Base-by-base conservation (phyloP, 37 sponge, comb jelly and placozoan species). In the Spongilla lacustris region DNA sequence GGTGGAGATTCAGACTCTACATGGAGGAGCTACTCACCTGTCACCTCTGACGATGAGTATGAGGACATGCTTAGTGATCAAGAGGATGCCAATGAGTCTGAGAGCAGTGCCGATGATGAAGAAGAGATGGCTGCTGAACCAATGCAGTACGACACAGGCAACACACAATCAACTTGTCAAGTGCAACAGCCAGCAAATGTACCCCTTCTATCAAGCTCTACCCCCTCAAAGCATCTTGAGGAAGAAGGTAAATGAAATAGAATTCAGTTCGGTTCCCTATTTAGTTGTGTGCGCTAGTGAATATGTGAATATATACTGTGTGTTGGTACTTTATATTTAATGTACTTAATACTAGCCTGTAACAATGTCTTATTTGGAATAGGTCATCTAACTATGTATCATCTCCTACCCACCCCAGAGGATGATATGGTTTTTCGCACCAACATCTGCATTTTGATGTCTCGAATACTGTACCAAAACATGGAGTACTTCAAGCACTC, bases 351-450 rank as follows among this genome's bases (percentile, higher is more conserved):
- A 58, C 58, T 58, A 58, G 58, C 46, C 46, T 46, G 46, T 58
- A 58, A 58, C 58, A 58, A 58, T 58, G 58, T 58, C 58, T 58
- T 58, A 58, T 58, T 58, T 58, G 19, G 19, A 58, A 58, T 58
- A 58, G 58, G 58, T 58, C 58, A 58, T 58, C 58, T 58, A 58
- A 58, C 80, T 50, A 66, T 79, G 28, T 79, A 36, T 36, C 50
- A 46, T 50, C 26, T 85, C 21, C 85, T 85, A 23, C 85, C 85
- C 58, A 36, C 85, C 26, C n/a, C 36, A 35, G 78, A 85, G 41
- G 85, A 85, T 58, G 58, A 58, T 58, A 58, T 14, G 58, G 58
- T 17, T 58, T 26, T 85, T 21, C 78, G 69, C 6, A 36, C 26
- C 17, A 85, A 85, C 68, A 76, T 85, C n/a, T 75, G 27, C 27